Conservation (phyloP, 2,888 invertebrate species). For the Tinea semifulvella region DNA sequence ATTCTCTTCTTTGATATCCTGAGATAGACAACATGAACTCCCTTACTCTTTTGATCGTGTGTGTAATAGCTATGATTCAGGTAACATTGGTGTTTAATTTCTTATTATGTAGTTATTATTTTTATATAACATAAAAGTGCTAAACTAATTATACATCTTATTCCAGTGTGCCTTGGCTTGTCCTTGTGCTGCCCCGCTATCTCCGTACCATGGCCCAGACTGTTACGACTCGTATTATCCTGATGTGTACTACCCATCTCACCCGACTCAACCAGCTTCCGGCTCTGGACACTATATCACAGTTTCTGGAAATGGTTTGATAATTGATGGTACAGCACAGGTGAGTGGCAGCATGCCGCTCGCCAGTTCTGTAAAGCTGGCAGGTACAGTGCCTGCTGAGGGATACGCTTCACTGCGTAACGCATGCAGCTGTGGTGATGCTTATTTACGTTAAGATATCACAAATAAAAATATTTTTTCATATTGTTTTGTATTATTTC, state of each 20-base stretch:
- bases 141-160: too few species aligned
- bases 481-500: too few species aligned
- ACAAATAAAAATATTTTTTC: too few species aligned
- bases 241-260: background rate
- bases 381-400: slow-evolving; percentile 26
- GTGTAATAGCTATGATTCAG: background rate
- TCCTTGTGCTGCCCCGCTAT: background rate
- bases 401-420: slow-evolving; percentile 21
- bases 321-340: background rate
- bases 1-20: background rate
- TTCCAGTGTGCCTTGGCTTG: background rate
- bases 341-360: background rate
- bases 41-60: background rate
- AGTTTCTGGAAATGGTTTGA: background rate
- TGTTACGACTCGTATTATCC: too few species aligned
- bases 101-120: too few species aligned
- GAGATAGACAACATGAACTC: background rate
- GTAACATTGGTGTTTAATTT: too few species aligned
- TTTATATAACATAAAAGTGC: too few species aligned
- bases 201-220: too few species aligned
- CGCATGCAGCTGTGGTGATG: slow-evolving; percentile 16
- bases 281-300: background rate
- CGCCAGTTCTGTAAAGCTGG: slow-evolving; percentile 25
- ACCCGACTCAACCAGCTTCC: background rate
- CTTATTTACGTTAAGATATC: too few species aligned